Conservation (phyloP, 2,888 invertebrate genomes). For the Caenorhabditis macrosperma region DNA sequence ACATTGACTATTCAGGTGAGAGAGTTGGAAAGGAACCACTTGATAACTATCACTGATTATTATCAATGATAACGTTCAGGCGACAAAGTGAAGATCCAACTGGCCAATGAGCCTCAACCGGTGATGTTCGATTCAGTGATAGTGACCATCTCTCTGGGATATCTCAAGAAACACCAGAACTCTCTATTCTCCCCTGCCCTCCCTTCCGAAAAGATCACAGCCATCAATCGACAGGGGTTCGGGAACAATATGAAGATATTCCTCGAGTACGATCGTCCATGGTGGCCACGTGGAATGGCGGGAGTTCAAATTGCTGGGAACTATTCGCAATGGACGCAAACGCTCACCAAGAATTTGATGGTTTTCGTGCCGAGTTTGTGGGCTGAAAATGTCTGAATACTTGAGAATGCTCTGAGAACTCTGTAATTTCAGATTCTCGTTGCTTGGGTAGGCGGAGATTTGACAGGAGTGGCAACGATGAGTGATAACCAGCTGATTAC, state of each 20-base stretch:
- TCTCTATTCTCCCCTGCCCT: conserved; percentile 67
- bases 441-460: conserved; percentile 68
- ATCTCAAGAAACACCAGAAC: conserved; percentile 60
- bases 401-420: no score
- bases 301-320: conserved; percentile 40
- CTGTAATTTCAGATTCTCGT: conserved; percentile 63
- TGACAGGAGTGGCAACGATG: conserved; percentile 16
- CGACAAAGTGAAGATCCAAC: background rate
- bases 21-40: no score
- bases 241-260: conserved; percentile 71
- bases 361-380: conserved; percentile 65
- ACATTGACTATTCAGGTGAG: conserved; percentile 48
- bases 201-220: conserved; percentile 53
- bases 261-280: conserved; percentile 68
- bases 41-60: background rate
- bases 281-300: conserved; percentile 64
- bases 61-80: no score
- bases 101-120: conserved; percentile 5
- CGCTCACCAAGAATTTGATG: conserved; percentile 50
- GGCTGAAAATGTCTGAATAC: conserved; percentile 42
- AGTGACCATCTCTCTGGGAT: conserved; percentile 72
- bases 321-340: no score
- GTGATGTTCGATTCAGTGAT: conserved; percentile 67
- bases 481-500: conserved; percentile 13
- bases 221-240: conserved; percentile 67